Percentiles rank a stretch among this genome's conserved stretches.
Conservation (phyloP, 2,113 vertebrate species). For the Brachypteracias leptosomus region DNA sequence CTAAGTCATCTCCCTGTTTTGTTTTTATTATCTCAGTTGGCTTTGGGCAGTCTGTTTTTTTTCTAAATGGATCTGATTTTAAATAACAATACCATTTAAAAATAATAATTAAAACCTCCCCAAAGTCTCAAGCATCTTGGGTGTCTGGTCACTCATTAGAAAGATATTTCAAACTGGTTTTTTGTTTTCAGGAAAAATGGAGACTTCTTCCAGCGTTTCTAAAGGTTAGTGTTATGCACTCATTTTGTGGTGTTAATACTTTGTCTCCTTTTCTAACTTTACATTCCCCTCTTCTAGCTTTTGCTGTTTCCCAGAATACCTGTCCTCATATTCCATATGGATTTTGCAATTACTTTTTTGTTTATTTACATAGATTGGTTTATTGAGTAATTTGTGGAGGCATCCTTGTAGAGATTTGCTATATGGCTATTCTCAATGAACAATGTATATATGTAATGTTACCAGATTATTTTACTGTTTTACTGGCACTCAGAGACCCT, state of each 20-base stretch:
- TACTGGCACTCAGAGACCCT: not conserved
- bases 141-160: not conserved
- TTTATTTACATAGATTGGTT: not conserved
- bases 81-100: not conserved
- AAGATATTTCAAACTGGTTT: not conserved
- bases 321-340: not conserved
- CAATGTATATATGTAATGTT: not conserved
- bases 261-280: not conserved
- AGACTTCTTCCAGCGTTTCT: slow-evolving; percentile 95
- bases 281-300: not conserved
- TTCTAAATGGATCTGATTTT: not conserved
- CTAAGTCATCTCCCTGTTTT: not conserved
- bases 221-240: slow-evolving; percentile 80
- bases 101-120: not conserved
- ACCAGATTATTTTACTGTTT: not conserved
- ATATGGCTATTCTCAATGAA: not conserved
- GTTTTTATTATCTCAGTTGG: not conserved
- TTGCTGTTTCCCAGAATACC: not conserved
- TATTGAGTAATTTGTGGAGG: not conserved
- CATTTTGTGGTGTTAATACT: not conserved
- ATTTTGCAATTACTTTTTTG: not conserved
- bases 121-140: not conserved
- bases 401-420: not conserved
- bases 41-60: not conserved
- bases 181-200: slow-evolving; percentile 92